Base-by-base conservation (phyloP, 2,888 invertebrate species). In the Mechanitis messenoides region DNA sequence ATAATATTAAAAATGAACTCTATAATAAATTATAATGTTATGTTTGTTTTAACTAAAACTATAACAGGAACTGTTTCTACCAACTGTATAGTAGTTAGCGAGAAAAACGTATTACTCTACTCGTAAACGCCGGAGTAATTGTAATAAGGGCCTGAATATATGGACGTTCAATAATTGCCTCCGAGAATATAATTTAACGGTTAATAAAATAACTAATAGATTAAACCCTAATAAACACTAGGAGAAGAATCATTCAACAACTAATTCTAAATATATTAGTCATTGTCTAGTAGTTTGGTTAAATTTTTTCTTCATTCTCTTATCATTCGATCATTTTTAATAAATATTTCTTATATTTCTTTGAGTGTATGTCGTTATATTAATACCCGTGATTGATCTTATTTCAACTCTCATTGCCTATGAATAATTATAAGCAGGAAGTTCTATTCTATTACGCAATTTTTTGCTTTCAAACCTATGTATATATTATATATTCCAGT, bases 131-230 rank as follows among this genome's bases (percentile, higher is more conserved):
- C 35, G 5, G 33, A 42, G 61, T 60, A 66, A 63, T 65, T 58
- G 66, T 61, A 62, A 65, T 57, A 58, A 59, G 65, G 54, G 62
- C 54, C 57, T 55, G 45, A 53, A 62, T 60, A 45, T 45, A 62
- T 58, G 55, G 58, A 45, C 46, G 56, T 61, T 56, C 69, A 72
- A 72, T 72, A 68, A 71, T 69, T 64, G 63, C 62, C 59, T 59
- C 58, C 46, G 59, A 56, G 65, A 70, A 67, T 67, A 71, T 71
- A 74, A 76, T 74, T 76, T 74, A 72, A 71, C 71, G 67, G 68
- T 60, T 76, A 72, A 74, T 76, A 69, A 72, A 77, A 72, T 69
- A 66, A 70, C 69, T 72, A 72, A 42, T 42, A 42, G 42, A 42
- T 42, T 42, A 9, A 20, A 20, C 20, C 20, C 20, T 11, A 3